Evolutionary conservation across 1,140 invertebrate genomes (phyloP).

Genomic region (Drosophila grimshawi): DNA sequence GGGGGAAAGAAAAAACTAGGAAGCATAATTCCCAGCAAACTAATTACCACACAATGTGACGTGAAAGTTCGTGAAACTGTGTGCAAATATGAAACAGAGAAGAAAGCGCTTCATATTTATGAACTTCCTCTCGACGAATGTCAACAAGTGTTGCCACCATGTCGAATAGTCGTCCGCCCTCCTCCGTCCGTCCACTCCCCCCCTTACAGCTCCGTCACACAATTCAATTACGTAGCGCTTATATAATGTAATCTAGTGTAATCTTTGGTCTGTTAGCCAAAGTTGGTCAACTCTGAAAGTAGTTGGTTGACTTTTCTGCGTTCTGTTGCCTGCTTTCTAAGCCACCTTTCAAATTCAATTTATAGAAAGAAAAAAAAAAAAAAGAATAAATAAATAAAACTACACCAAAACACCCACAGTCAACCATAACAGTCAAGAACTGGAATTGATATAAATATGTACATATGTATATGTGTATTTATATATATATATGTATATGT

Average conservation of each 20-base stretch:
- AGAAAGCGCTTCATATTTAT: constrained; percentile 50
- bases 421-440: constrained; percentile 45
- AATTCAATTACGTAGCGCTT: constrained; percentile 53
- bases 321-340: constrained; percentile 58
- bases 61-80: constrained; percentile 49
- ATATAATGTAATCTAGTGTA: constrained; percentile 56
- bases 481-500: too few species aligned
- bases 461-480: constrained; percentile 2
- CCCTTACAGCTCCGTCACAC: not conserved
- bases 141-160: constrained; percentile 24
- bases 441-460: constrained; percentile 71
- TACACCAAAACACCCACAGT: constrained; percentile 47
- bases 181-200: not conserved
- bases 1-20: constrained; percentile 51
- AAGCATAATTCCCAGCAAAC: constrained; percentile 80
- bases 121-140: constrained; percentile 48
- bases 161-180: too few species aligned
- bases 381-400: constrained; percentile 36
- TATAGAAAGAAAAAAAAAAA: constrained; percentile 46
- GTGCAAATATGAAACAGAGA: constrained; percentile 32
- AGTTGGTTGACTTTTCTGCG: constrained; percentile 66
- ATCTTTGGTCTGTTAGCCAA: constrained; percentile 44
- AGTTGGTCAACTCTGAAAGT: constrained; percentile 81
- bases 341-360: constrained; percentile 78
- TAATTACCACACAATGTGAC: constrained; percentile 75